Conservation (phyloP, 2,113 vertebrate species). For the Bettongia penicillata region DNA sequence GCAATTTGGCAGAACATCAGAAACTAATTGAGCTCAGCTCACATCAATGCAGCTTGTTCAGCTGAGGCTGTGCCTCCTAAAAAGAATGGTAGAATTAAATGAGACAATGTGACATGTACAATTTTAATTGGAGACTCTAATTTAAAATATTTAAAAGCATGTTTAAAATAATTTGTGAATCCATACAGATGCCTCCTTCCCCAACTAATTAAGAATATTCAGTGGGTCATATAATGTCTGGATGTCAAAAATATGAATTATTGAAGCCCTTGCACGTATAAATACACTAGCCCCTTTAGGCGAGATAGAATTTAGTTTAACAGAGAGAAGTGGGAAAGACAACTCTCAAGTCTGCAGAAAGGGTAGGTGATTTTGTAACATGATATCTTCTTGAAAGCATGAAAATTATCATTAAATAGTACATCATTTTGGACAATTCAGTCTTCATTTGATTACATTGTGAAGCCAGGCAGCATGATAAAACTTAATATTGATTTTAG, state of each 20-base stretch:
- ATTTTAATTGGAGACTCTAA: conserved; percentile 84
- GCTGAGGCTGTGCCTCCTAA: conserved; percentile 74
- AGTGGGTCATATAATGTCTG: conserved; percentile 75
- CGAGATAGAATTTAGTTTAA: conserved; percentile 73
- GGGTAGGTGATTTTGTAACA: conserved; percentile 68
- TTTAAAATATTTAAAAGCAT: conserved; percentile 85
- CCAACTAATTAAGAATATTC: conserved; percentile 82
- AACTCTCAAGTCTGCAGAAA: conserved; percentile 58
- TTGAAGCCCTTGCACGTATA: conserved; percentile 72
- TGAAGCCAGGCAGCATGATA: conserved; percentile 17
- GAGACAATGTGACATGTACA: conserved; percentile 84
- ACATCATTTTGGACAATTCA: conserved; percentile 36
- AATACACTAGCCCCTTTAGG: conserved; percentile 78
- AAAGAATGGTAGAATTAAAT: conserved; percentile 78
- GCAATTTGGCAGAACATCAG: conserved; percentile 85
- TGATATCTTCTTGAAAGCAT: conserved; percentile 52
- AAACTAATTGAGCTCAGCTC: conserved; percentile 85
- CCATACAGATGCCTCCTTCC: conserved; percentile 74
- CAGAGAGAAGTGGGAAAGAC: conserved; percentile 55
- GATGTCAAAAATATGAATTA: conserved; percentile 81
- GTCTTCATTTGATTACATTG: conserved; percentile 57
- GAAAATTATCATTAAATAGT: conserved; percentile 44
- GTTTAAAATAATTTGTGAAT: conserved; percentile 84
- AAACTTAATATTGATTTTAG: conserved; percentile 56
- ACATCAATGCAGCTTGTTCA: conserved; percentile 79